These are phyloP conservation scores for Melitaea cinxia DNA, from an alignment of 1,140 invertebrate genomes.

Conservation along the genomic window DNA sequence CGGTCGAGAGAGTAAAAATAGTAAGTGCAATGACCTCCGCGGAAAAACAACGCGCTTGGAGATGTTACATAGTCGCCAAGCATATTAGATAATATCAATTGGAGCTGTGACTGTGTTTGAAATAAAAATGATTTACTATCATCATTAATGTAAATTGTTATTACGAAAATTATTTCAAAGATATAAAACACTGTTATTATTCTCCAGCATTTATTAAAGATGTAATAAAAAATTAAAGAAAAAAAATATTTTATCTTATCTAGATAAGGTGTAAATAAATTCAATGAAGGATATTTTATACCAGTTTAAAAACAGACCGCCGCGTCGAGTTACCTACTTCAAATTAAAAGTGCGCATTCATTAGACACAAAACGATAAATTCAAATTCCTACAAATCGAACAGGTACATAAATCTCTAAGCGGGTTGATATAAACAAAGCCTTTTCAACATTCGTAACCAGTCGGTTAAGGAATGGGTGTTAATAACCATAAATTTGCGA, in stretches of 20 bases:
- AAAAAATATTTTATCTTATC: too few relatives aligned
- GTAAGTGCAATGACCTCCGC: constrained; percentile 66
- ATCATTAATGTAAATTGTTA: too few relatives aligned
- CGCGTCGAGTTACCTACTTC: not conserved
- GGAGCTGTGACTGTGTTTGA: not conserved
- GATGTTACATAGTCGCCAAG: constrained; percentile 47
- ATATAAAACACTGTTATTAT: too few relatives aligned
- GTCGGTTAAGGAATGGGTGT: constrained; percentile 39
- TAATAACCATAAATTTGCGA: constrained; percentile 73
- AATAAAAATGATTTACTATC: not conserved
- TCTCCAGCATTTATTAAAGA: too few relatives aligned
- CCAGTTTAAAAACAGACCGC: not conserved
- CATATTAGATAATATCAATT: constrained; percentile 43
- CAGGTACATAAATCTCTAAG: constrained; percentile 28
- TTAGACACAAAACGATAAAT: constrained; percentile 1
- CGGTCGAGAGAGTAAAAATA: constrained; percentile 52
- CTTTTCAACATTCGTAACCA: constrained; percentile 27
- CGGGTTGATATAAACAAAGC: constrained; percentile 33
- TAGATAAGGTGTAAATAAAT: too few relatives aligned
- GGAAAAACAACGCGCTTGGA: constrained; percentile 46
- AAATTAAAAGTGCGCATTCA: constrained; percentile 1
- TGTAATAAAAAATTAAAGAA: too few relatives aligned
- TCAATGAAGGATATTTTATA: not conserved
- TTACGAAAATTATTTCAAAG: too few relatives aligned
- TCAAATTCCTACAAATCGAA: constrained; percentile 4